Evolutionary conservation across 2,888 invertebrate species (phyloP), one percentile per base, ranked within the genome.

Genomic region (Julus scandinavius): DNA sequence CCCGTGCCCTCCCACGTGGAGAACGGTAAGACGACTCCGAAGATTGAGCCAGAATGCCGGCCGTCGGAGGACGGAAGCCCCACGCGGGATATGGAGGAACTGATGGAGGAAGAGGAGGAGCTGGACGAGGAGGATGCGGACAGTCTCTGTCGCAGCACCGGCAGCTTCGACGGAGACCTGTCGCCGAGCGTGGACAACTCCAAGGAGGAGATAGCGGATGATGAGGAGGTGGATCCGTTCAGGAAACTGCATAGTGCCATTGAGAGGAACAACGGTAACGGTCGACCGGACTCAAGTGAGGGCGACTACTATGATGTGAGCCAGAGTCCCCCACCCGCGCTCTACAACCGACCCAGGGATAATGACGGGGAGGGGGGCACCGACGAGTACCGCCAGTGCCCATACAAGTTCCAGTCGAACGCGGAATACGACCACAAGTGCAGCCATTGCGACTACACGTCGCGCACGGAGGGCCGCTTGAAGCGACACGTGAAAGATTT

Each of bases 381-480:
- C 92, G 92, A 90, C 93, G 29, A 93, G 91, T 94, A 94, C 90
- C 93, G 94, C 89, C 91, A 94, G 72, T 94, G 94, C 90, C 91
- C 91, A 72, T 94, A 92, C n/a, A 93, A 93, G 91, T 92, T 91
- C 45, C 93, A 93, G 49, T 94, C 93, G 91, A 92, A 93, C 89
- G 92, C 92, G 49, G 95, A 95, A 91, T 92, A 93, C 90, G 92
- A 93, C 91, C 92, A 94, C 92, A 92, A 93, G 90, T 94, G 94
- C 91, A 91, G 93, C 54, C 92, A 93, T 91, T 93, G 94, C 91
- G 93, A 93, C 91, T 94, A 93, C 91, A 92, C 93, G 50, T 93
- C 94, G 0, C 92, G 94, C 90, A 93, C 93, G 49, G 93, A 93
- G 90, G 93, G 93, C 6, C 91, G 93, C 80, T 92, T 95, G 89